Conservation (phyloP, 2,113 vertebrate genomes). For the Capreolus pygargus region DNA sequence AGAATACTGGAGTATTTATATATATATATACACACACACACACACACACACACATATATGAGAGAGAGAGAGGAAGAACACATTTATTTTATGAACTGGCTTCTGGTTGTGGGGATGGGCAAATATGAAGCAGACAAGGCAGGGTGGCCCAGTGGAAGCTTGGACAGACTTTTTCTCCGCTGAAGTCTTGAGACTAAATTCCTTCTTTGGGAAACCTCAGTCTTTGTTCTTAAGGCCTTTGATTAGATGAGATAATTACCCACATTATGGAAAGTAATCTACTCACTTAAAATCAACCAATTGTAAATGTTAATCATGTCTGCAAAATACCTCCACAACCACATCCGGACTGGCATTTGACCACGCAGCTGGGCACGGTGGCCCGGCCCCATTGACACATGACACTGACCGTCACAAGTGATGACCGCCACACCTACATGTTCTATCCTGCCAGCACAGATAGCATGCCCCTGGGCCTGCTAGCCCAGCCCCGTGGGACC, state of each 20-base stretch:
- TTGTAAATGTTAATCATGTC: background rate
- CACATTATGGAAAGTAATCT: background rate
- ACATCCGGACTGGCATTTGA: background rate
- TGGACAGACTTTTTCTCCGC: background rate
- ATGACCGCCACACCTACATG: accelerated
- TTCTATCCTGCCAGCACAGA: background rate
- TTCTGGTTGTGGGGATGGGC: background rate
- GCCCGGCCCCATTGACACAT: accelerated
- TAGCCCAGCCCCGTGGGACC: background rate
- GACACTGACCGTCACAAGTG: background rate
- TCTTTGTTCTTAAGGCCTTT: background rate
- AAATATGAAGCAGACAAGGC: background rate
- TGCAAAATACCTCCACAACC: background rate
- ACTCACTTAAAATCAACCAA: background rate
- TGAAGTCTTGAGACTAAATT: background rate
- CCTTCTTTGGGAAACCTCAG: background rate
- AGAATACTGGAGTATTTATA: background rate
- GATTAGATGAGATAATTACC: background rate
- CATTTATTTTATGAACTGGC: background rate
- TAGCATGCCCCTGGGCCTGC: background rate
- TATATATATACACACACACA: no score
- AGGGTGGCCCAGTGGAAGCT: background rate
- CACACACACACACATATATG: background rate
- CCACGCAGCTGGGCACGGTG: background rate
- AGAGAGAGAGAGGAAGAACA: background rate